These are phyloP conservation scores for Metaphire vulgaris DNA, from an alignment of 1,140 invertebrate genomes.

Conservation along the genomic window DNA sequence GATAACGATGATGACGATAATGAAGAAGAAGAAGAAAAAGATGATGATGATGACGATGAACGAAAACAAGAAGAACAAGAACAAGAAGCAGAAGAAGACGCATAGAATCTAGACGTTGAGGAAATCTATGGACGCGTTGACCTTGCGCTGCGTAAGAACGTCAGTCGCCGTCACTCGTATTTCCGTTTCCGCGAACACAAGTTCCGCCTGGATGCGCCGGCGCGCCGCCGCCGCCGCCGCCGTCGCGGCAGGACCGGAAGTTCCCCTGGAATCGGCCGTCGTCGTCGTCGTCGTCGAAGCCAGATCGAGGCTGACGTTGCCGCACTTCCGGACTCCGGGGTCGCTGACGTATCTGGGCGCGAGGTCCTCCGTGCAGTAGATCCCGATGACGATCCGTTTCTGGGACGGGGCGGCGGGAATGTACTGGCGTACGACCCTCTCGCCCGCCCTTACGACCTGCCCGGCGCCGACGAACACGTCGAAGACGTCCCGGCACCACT, in stretches of 20 bases:
- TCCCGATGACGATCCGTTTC: constrained; percentile 55
- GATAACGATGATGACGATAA: no score
- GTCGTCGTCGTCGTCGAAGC: constrained; percentile 34
- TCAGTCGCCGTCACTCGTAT: constrained; percentile 58
- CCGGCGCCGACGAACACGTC: constrained; percentile 57
- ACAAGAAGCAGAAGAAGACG: no score
- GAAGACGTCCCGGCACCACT: constrained; percentile 60
- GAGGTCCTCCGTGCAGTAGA: constrained; percentile 55
- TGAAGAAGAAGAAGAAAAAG: no score
- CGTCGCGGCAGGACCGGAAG: not conserved
- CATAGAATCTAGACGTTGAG: constrained; percentile 37
- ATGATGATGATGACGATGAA: no score
- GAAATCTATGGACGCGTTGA: constrained; percentile 57
- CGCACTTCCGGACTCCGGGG: constrained; percentile 54
- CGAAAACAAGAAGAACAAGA: no score
- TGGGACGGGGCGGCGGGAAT: constrained; percentile 56
- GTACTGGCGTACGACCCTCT: constrained; percentile 56
- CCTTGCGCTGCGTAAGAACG: constrained; percentile 53
- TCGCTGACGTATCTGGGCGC: constrained; percentile 57
- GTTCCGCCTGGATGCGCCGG: constrained; percentile 38
- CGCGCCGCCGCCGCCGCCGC: not conserved
- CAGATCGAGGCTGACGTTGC: constrained; percentile 55
- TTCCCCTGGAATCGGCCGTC: no score
- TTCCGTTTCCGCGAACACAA: constrained; percentile 61
- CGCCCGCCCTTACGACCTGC: constrained; percentile 55